Percentiles rank a stretch among this genome's conserved stretches.
Evolutionary conservation across 1,140 invertebrate genomes (phyloP).

Genomic region (Sesamia nonagrioides): DNA sequence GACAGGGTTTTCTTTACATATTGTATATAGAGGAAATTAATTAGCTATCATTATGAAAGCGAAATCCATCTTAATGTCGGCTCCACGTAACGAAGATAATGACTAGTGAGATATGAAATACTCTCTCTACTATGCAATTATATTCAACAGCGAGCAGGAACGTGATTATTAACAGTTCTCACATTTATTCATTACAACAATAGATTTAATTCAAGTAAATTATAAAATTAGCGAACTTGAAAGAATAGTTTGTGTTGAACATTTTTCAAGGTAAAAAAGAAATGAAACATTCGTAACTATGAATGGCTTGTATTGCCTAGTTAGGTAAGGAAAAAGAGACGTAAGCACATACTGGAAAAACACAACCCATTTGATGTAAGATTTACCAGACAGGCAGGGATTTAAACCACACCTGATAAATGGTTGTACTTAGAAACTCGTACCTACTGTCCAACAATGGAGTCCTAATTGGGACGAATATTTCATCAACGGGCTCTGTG

Average conservation of each 20-base stretch:
- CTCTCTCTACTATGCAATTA: constrained; percentile 30
- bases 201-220: constrained; percentile 3
- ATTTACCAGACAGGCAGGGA: background rate
- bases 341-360: background rate
- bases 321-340: constrained; percentile 2
- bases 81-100: background rate
- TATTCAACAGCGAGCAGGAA: constrained; percentile 9
- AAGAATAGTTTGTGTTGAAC: background rate
- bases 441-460: background rate
- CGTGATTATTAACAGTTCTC: constrained; percentile 14
- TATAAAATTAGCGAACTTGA: constrained; percentile 4
- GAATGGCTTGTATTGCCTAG: background rate
- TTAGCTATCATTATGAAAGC: background rate
- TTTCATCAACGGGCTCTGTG: background rate
- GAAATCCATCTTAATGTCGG: background rate
- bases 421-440: background rate
- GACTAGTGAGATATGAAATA: constrained; percentile 13
- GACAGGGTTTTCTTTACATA: too few species aligned
- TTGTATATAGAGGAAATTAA: background rate
- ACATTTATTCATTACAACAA: constrained; percentile 19
- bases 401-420: background rate
- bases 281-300: constrained; percentile 5
- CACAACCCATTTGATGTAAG: background rate
- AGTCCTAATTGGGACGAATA: constrained; percentile 8
- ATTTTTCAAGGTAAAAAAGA: constrained; percentile 19